Evolutionary conservation across 2,888 invertebrate species (phyloP).

Genomic region (Rhogogaster chlorosoma): DNA sequence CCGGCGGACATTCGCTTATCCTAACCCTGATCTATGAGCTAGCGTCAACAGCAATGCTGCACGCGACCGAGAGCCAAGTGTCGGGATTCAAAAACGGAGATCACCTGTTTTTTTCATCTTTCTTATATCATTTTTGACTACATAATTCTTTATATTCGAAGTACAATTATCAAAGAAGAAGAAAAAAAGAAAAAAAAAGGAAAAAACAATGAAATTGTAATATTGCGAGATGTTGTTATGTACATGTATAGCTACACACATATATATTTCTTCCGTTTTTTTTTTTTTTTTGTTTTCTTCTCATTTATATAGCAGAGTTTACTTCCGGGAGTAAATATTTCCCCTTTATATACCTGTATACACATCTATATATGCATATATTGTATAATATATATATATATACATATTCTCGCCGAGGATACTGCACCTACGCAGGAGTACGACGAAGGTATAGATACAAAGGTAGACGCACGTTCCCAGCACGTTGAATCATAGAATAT

Average conservation of each 20-base stretch:
- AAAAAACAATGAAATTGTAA: background rate
- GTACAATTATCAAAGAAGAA: background rate
- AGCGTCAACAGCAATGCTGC: background rate
- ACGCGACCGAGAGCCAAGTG: conserved; percentile 10
- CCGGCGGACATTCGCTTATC: background rate
- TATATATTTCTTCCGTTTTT: background rate
- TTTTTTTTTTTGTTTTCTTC: background rate
- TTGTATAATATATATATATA: background rate
- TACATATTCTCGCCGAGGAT: background rate
- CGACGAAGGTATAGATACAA: background rate
- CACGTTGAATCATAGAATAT: conserved; percentile 42
- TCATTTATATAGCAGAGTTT: background rate
- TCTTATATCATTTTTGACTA: background rate
- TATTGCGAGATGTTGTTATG: background rate
- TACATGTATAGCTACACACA: background rate
- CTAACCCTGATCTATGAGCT: conserved; percentile 1
- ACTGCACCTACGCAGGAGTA: background rate
- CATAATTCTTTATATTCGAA: background rate
- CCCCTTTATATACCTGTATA: conserved; percentile 5
- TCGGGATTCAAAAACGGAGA: background rate
- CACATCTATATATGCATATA: background rate
- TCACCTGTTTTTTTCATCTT: background rate
- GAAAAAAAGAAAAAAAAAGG: background rate
- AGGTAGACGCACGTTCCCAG: background rate
- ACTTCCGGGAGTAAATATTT: conserved; percentile 34